Base-by-base conservation (phyloP, 2,888 invertebrate species). In the Oscheius sp. region DNA sequence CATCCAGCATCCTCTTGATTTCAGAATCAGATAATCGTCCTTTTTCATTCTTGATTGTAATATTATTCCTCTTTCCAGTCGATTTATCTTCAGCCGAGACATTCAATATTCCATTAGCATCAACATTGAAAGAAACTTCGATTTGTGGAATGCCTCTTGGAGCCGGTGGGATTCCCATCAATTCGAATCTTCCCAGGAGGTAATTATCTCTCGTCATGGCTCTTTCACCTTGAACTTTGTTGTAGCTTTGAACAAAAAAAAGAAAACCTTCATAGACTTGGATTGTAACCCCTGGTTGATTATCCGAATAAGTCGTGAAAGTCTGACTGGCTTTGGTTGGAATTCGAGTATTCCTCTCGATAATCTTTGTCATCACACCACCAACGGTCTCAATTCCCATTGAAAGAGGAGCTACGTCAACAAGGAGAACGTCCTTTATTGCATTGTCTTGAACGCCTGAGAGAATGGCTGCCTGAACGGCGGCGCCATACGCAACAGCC, bases 401-500 rank as follows among this genome's bases (percentile, higher is more conserved):
- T 0, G 93, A 95, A 87, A 96, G 89, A 0, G 94, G 94, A 0
- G 93, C 92, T 15, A 95, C 94, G 86, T 96, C 95, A 69, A 95
- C 91, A 79, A 96, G 90, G 72, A 95, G 72, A 2, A 80, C 73
- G 50, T 78, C 77, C 45, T 80, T 75, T 61, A 78, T 74, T n/a
- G 70, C 64, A 3, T 72, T 25, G 45, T 72, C 71, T 48, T 78
- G 53, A 31, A 74, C 73, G 57, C 78, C 78, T 15, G 76, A 73
- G 3, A 78, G 73, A 8, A 78, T 65, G 10, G 78, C 78, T 0
- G 75, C 78, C 61, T 78, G 78, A 3, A 80, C 77, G 1, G 80
- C 81, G 46, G 95, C 95, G 76, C 95, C 95, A 85, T 94, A 95
- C 1, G 96, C 96, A 12, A 96, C 96, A 82, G 95, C 95, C n/a